Percentiles rank a stretch among this genome's conserved stretches.
These are phyloP conservation scores for Zaprionus vittiger DNA, from an alignment of 1,140 invertebrate species.

Conservation along the genomic window DNA sequence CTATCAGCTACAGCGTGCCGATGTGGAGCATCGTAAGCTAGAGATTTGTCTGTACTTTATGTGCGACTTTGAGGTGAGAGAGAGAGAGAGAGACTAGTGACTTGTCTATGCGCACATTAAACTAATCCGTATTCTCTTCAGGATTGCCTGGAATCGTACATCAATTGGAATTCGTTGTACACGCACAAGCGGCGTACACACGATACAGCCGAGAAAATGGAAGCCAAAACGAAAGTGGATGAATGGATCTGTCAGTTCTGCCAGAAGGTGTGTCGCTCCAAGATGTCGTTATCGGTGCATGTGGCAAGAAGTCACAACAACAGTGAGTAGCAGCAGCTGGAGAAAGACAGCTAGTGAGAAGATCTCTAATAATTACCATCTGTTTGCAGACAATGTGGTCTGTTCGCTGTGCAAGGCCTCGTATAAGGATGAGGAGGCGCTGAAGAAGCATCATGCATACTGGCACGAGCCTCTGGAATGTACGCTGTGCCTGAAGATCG, in stretches of 20 bases:
- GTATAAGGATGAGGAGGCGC: conserved; percentile 60
- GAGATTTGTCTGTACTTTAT: conserved; percentile 66
- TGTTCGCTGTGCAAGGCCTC: conserved; percentile 63
- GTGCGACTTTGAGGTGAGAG: conserved; percentile 63
- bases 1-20: conserved; percentile 53
- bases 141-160: conserved; percentile 65
- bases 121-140: conserved; percentile 7
- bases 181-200: conserved; percentile 71
- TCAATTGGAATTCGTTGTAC: conserved; percentile 70
- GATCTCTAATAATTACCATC: neutral
- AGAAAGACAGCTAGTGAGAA: neutral
- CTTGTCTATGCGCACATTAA: neutral
- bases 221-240: conserved; percentile 14
- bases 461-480: conserved; percentile 69
- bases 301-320: conserved; percentile 79
- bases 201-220: conserved; percentile 25
- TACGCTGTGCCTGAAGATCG: conserved; percentile 61
- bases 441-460: conserved; percentile 66
- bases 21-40: conserved; percentile 45
- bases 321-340: conserved; percentile 39
- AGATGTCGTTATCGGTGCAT: conserved; percentile 81
- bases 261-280: conserved; percentile 63
- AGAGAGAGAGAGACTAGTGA: neutral
- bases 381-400: conserved; percentile 63
- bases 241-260: conserved; percentile 77